These are phyloP conservation scores for Stenopsyche tienmushanensis DNA, from an alignment of 1,140 invertebrate species.

Conservation along the genomic window DNA sequence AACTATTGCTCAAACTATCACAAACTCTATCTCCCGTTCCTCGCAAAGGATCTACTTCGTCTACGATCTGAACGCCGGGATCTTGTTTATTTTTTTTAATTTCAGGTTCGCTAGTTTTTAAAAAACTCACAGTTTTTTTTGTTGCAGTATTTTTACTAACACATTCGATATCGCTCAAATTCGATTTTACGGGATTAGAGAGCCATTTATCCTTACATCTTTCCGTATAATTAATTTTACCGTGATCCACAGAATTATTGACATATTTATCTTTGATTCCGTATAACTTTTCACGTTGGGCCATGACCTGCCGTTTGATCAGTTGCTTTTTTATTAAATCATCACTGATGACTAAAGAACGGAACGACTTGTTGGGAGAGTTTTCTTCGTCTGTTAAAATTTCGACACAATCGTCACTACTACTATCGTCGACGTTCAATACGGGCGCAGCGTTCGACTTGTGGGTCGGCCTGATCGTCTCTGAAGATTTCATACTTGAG, in stretches of 20 bases:
- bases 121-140: neutral
- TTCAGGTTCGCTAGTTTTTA: conserved; percentile 4
- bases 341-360: no score
- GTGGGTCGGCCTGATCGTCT: neutral
- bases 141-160: neutral
- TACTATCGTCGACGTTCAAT: conserved; percentile 36
- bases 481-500: neutral
- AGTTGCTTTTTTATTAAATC: no score
- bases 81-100: conserved; percentile 10
- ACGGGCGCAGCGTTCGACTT: neutral
- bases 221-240: neutral
- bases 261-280: conserved; percentile 1
- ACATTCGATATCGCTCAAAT: neutral
- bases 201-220: neutral
- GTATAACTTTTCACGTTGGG: conserved; percentile 2
- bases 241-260: no score
- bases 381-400: conserved; percentile 30
- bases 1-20: neutral
- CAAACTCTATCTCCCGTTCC: neutral
- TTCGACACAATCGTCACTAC: conserved; percentile 40
- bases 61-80: conserved; percentile 6
- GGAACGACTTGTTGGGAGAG: neutral
- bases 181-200: neutral
- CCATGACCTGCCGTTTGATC: conserved; percentile 23
- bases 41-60: neutral